phyloP scores from a whole-genome alignment of 2,797 vertebrate genomes.

The Chiloscyllium punctatum region DNA sequence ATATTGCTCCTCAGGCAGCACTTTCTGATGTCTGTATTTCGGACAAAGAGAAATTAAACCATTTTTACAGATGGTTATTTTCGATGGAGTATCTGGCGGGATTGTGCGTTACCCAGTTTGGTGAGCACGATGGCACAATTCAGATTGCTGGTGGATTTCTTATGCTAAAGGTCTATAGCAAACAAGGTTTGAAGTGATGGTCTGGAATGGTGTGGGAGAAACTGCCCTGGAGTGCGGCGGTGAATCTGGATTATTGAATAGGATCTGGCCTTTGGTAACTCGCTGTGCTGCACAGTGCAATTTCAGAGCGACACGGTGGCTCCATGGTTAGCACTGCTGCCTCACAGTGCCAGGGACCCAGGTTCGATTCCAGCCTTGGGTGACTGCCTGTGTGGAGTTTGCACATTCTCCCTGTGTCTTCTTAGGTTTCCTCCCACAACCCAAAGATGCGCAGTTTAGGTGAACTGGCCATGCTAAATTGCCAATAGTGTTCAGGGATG shows the following conservation, averaged over 20 bases:
- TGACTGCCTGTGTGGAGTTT: too few species aligned
- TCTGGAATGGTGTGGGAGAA: background rate
- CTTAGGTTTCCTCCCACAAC: too few species aligned
- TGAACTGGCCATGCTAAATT: too few species aligned
- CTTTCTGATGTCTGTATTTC: background rate
- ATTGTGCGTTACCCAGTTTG: background rate
- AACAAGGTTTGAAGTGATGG: background rate
- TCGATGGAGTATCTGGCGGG: background rate
- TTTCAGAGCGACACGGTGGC: background rate
- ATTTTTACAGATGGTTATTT: background rate
- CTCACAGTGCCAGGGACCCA: too few species aligned
- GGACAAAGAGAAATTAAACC: background rate
- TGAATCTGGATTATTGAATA: background rate
- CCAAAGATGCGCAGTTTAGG: too few species aligned
- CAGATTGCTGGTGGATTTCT: background rate
- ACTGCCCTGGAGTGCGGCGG: background rate
- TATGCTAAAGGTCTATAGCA: background rate
- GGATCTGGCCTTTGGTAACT: background rate
- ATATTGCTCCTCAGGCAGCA: background rate
- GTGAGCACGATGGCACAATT: background rate
- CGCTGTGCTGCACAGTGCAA: background rate
- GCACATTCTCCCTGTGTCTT: too few species aligned
- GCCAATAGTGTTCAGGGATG: too few species aligned
- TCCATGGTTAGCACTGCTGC: too few species aligned
- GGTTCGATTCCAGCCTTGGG: too few species aligned